Conservation (phyloP, 2,113 vertebrate species). For the Andinoacara biseriatus region DNA sequence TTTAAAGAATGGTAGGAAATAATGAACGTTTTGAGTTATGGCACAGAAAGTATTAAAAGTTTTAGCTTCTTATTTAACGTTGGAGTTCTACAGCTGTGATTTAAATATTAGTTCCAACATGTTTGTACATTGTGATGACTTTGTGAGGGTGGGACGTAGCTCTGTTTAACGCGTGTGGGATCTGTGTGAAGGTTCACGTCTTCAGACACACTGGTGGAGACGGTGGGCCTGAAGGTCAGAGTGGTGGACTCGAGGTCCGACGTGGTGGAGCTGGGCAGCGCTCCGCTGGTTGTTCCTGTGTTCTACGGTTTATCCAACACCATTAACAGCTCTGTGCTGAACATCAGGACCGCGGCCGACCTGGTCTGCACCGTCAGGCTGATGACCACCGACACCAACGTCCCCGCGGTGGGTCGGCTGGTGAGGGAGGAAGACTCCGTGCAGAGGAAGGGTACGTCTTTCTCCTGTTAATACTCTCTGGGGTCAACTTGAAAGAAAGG, state of each 20-base stretch:
- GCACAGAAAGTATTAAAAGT: neutral
- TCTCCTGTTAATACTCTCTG: too few relatives aligned
- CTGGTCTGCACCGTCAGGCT: conserved; percentile 69
- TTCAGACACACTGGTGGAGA: conserved; percentile 76
- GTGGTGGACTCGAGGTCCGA: conserved; percentile 62
- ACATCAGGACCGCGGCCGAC: conserved; percentile 31
- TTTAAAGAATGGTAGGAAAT: neutral
- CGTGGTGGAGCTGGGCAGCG: conserved; percentile 66
- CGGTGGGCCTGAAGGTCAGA: conserved; percentile 66
- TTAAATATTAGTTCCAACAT: neutral
- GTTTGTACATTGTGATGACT: neutral
- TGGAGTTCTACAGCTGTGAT: neutral
- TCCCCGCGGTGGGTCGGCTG: conserved; percentile 72
- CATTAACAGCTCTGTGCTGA: conserved; percentile 73
- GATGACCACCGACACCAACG: conserved; percentile 53
- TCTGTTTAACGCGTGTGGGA: conserved; percentile 7
- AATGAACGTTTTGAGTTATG: neutral
- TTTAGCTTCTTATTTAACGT: too few relatives aligned
- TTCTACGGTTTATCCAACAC: conserved; percentile 79
- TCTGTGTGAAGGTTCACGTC: conserved; percentile 80
- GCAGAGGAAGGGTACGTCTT: conserved; percentile 66
- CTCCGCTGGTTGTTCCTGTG: conserved; percentile 76
- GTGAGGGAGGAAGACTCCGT: conserved; percentile 61
- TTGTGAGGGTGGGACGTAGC: neutral
- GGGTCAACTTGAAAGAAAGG: too few relatives aligned